A percentile compares a stretch with the other conserved stretches of the same genome.
phyloP scores from a whole-genome alignment of 2,888 invertebrate genomes.

The Copidosoma aretas region DNA sequence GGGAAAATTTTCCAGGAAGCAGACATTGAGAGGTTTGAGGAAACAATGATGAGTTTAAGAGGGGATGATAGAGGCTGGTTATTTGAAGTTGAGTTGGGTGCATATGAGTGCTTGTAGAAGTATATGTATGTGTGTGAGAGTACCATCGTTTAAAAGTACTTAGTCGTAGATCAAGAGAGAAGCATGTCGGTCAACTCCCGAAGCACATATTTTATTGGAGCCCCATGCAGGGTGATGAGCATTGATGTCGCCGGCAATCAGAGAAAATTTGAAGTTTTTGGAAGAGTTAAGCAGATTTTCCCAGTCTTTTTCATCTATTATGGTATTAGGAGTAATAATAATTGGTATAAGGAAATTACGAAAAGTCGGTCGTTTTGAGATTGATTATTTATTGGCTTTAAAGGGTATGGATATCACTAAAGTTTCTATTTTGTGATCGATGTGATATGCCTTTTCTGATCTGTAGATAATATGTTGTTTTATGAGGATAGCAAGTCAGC shows the following conservation, averaged over 20 bases:
- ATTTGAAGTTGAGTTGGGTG: too few species aligned
- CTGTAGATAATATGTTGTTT: not conserved
- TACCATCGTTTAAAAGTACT: not conserved
- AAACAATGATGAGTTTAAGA: not conserved
- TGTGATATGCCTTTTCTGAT: not conserved
- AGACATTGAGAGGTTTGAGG: not conserved
- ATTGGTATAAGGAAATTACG: too few species aligned
- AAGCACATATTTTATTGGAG: not conserved
- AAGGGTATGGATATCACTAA: not conserved
- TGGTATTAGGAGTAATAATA: not conserved
- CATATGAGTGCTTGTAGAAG: too few species aligned
- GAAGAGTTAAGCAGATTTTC: not conserved
- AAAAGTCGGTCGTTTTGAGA: too few species aligned
- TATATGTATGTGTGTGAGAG: not conserved
- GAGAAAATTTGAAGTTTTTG: not conserved
- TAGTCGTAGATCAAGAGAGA: not conserved
- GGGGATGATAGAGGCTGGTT: not conserved
- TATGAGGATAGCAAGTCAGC: not conserved
- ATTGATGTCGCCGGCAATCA: constrained; percentile 17
- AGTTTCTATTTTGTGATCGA: not conserved
- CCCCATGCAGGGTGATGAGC: constrained; percentile 13
- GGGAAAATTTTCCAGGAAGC: not conserved
- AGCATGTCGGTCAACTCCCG: constrained; percentile 1
- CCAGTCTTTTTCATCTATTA: not conserved
- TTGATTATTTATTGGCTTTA: not conserved